Evolutionary conservation across 1,140 invertebrate genomes (phyloP), one percentile per base, ranked within the genome.

Genomic region (Nephila pilipes): DNA sequence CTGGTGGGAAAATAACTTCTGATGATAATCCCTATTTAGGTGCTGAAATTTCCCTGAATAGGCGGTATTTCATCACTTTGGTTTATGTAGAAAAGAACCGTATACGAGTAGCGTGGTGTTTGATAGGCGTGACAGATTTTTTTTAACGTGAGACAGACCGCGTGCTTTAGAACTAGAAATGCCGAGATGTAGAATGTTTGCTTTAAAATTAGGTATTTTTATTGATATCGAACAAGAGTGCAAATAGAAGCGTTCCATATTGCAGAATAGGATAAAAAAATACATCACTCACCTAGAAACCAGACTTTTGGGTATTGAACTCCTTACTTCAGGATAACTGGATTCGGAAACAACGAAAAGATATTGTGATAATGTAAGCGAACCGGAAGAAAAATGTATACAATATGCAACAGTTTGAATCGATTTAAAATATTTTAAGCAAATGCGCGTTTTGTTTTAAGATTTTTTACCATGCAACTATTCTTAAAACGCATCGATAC

Each of bases 1-100:
- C 29, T 54, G 80, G 80, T 55, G 80, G 80, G 80, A 81, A 81
- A 81, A 81, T 81, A 54, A n/a, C 8, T 54, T 81, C 10, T 54
- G 80, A 20, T 81, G 80, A 81, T 81, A 81, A 81, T 81, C 80
- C 80, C 80, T 55, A 81, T 81, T 81, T 81, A 54, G 80, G 38
- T 55, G 38, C 36, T 38, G 80, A 81, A 81, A 54, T 54, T n/a
- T 81, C 80, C 80, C 80, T 81, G 29, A 36, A 75, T 32, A 75
- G 29, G 69, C 29, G 69, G 32, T 75, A 75, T 75, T 75, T 75
- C 69, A 75, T 75, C 69, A 75, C 69, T 14, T 75, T 25, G 25
- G 12, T 12, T 75, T 36, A 36, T 6, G 32, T 29, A 29, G 69
- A 32, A 75, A 75, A 75, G 69, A 75, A 20, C 69, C 69, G 36